phyloP scores from a whole-genome alignment of 2,797 vertebrate species.

The Pseudopleuronectes americanus region DNA sequence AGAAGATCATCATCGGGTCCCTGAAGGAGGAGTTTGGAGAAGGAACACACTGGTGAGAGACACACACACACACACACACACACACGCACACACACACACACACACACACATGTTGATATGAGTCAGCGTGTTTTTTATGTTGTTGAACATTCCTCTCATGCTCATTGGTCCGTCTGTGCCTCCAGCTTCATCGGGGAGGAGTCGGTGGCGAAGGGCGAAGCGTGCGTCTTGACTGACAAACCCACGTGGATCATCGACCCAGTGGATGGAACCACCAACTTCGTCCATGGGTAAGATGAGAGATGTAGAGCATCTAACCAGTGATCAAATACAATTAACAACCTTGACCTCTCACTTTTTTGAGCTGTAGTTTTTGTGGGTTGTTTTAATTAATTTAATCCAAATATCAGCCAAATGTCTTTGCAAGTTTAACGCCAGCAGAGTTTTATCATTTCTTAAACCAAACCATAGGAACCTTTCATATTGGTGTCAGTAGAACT shows the following conservation, averaged over 20 bases:
- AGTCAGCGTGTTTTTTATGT: no score
- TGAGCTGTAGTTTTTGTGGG: no score
- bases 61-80: background rate
- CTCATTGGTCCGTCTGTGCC: conserved; percentile 14
- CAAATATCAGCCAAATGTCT: no score
- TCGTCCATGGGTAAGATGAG: conserved; percentile 90
- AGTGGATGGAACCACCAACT: conserved; percentile 97
- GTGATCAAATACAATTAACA: no score
- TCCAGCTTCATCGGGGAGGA: conserved; percentile 96
- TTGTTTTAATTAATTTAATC: no score
- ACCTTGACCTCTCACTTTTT: no score
- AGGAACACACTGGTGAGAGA: conserved; percentile 86
- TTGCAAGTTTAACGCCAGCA: no score
- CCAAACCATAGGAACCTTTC: no score
- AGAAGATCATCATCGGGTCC: conserved; percentile 91
- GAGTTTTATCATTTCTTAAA: no score
- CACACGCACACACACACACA: background rate
- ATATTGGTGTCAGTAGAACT: no score
- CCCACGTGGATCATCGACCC: conserved; percentile 98
- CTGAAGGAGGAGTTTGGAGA: conserved; percentile 88
- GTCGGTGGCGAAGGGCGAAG: conserved; percentile 90
- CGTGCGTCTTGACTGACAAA: conserved; percentile 87
- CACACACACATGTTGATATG: background rate
- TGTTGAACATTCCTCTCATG: background rate
- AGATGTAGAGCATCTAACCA: no score